Conservation (phyloP, 2,113 vertebrate species). For the Microcebus jonahi region DNA sequence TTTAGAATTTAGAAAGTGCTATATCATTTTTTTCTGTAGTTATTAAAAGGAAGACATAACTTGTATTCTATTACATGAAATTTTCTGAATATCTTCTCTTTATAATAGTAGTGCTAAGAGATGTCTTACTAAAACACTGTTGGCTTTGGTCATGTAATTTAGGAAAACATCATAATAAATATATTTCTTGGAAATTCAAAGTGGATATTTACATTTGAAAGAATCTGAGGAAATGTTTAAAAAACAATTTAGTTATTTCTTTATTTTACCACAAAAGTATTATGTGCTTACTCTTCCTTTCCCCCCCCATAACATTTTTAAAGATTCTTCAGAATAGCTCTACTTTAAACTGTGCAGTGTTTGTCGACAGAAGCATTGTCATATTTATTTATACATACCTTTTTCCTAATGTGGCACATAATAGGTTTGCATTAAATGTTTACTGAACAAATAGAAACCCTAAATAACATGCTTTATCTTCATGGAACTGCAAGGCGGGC, state of each 20-base stretch:
- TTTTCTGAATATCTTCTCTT: neutral
- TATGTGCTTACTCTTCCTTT: neutral
- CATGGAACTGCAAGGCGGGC: neutral
- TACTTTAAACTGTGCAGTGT: neutral
- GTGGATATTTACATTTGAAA: neutral
- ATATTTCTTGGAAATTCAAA: neutral
- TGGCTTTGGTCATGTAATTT: neutral
- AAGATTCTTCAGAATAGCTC: neutral
- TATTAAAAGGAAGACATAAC: neutral
- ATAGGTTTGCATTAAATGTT: neutral
- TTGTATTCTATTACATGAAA: neutral
- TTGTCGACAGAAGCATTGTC: neutral
- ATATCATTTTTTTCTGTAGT: neutral
- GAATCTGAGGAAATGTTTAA: neutral
- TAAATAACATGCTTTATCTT: neutral
- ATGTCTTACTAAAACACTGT: neutral
- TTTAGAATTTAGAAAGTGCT: neutral
- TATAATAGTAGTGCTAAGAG: neutral
- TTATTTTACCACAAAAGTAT: neutral
- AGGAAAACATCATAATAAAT: neutral
- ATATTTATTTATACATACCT: neutral
- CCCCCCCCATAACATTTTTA: neutral
- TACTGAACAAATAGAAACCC: neutral
- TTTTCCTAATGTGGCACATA: neutral
- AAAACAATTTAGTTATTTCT: neutral